Percentiles rank a stretch among this genome's conserved stretches.
Evolutionary conservation across 2,797 vertebrate species (phyloP).

Genomic region (Huso huso): DNA sequence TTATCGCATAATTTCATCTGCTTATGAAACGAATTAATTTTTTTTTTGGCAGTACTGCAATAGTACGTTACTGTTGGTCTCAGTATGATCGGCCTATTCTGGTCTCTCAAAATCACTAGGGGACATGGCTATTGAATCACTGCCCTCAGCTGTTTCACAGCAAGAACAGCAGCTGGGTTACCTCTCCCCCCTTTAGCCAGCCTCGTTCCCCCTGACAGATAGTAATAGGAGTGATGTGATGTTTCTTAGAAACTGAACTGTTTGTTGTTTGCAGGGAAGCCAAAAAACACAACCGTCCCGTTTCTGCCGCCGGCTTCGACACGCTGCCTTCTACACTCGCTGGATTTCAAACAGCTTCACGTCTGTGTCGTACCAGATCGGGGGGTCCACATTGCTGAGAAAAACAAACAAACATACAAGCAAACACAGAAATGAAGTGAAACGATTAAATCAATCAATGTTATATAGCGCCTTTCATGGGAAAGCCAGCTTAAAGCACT

Average conservation of each 20-base stretch:
- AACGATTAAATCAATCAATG: no score
- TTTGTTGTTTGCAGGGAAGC: not conserved
- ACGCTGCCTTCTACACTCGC: constrained; percentile 48
- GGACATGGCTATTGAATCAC: not conserved
- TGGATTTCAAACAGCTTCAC: constrained; percentile 77
- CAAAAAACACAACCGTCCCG: not conserved
- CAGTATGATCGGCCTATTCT: no score
- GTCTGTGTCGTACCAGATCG: constrained; percentile 72
- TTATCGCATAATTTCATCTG: no score
- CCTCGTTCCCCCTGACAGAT: not conserved
- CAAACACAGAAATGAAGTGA: not conserved
- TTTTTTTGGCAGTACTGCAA: no score
- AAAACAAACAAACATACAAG: not conserved
- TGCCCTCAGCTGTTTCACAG: not conserved
- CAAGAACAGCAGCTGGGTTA: not conserved
- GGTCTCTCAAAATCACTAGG: not conserved
- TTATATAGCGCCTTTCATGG: no score
- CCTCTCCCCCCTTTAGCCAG: constrained; percentile 4
- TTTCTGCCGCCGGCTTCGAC: not conserved
- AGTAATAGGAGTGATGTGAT: not conserved
- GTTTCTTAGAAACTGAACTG: not conserved
- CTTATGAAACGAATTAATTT: no score
- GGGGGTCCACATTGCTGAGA: constrained; percentile 68
- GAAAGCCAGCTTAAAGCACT: no score
- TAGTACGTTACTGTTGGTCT: no score